Conservation (phyloP, 1,140 invertebrate genomes). For the Phymastichus coffea region DNA sequence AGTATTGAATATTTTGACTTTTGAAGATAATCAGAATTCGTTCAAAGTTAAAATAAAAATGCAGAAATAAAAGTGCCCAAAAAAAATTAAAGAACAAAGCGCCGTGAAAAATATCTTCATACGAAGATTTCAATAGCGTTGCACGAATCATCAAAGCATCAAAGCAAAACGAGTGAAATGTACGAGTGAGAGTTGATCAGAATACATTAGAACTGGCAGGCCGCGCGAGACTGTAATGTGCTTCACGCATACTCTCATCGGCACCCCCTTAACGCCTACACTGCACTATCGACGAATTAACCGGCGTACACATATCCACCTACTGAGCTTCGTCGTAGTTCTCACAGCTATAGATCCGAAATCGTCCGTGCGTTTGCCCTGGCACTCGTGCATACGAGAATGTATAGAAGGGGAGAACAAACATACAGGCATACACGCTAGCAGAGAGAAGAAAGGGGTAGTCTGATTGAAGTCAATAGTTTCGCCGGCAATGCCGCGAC, state of each 20-base stretch:
- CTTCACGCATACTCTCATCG: neutral
- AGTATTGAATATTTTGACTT: too few species aligned
- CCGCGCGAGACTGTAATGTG: neutral
- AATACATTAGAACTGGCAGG: conserved; percentile 4
- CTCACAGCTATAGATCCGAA: conserved; percentile 13
- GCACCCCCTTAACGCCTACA: too few species aligned
- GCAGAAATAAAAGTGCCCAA: too few species aligned
- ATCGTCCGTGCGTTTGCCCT: conserved; percentile 24
- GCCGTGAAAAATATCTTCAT: too few species aligned
- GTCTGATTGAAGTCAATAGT: conserved; percentile 52
- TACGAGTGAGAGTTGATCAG: too few species aligned
- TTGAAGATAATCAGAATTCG: too few species aligned
- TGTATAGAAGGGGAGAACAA: conserved; percentile 14
- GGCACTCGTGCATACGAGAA: conserved; percentile 18
- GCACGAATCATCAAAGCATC: too few species aligned
- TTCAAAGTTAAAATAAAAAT: too few species aligned
- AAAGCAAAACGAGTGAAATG: too few species aligned
- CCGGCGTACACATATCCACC: neutral
- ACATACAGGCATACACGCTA: conserved; percentile 1
- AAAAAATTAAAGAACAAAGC: too few species aligned
- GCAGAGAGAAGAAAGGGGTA: conserved; percentile 25
- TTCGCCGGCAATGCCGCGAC: conserved; percentile 35
- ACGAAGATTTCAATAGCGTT: too few species aligned
- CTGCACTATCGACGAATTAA: conserved; percentile 15
- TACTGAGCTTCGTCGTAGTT: neutral